Base-by-base conservation (phyloP, 2,888 invertebrate genomes). In the Callosobruchus maculatus region DNA sequence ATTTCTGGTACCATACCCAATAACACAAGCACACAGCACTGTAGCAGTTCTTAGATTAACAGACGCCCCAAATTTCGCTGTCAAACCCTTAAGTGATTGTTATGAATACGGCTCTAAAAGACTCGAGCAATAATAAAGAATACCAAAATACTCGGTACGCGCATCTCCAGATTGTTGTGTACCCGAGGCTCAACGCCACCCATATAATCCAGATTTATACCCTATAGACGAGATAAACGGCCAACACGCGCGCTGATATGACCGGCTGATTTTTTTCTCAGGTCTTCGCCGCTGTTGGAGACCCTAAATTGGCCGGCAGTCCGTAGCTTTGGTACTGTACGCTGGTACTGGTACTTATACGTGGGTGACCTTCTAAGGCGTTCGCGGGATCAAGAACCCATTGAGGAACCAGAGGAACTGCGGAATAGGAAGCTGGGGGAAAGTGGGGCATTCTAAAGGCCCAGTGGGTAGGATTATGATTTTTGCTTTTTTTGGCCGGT, bases 301-400 rank as follows among this genome's bases (percentile, higher is more conserved):
- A 18, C 49, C 49, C 49, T 49, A 49, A 49, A 49, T 49, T 49
- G 49, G 49, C 49, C 13, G 49, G 18, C 49, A 30, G 30, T 3
- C 30, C 49, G 5, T 18, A 13, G 13, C 13, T 49, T 13, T 49
- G 13, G 49, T 49, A 76, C 74, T 76, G 72, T 71, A 71, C 70
- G 31, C 22, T 49, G 49, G 20, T 71, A 66, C 26, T 31, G 22
- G 66, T 66, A 67, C 31, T 66, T 26, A 26, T 70, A 70, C 70
- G 70, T 70, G 49, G 49, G 20, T 77, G 77, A 75, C 77, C 77
- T 77, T 77, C 76, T 71, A 73, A 77, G 77, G 77, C 74, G 77
- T 75, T 69, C 72, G 71, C 70, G 74, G 74, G 77, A 77, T 77
- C 77, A 77, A 75, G 77, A 77, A 75, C 77, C 74, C 49, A 49